Base-by-base conservation (phyloP, 2,113 vertebrate genomes). In the Ophiodon elongatus region DNA sequence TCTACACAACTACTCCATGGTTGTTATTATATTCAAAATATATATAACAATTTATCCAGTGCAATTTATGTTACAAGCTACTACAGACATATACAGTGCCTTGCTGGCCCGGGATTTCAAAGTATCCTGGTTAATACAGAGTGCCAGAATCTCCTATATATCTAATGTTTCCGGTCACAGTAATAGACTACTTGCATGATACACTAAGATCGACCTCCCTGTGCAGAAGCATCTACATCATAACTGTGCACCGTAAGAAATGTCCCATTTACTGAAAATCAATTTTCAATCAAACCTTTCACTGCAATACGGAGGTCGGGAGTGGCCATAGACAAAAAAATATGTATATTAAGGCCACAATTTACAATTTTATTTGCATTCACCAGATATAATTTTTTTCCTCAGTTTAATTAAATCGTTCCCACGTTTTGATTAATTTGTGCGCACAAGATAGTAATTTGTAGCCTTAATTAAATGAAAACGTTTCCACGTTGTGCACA, bases 261-360 rank as follows among this genome's bases (percentile, higher is more conserved):
- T 73, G 57, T 45, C 17, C 50, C 27, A n/a, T 69, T 45, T 21
- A 75, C 43, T 39, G 52, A 35, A 73, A 89, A 87, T 83, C 62
- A 14, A 76, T 80, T 68, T 67, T 82, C 23, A 43, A 64, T 78
- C 33, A 80, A 64, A 79, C 14, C 35, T 56, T 76, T 67, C 47
- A 70, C 2, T 1, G 4, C 43, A 59, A 21, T 27, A 57, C 11
- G n/a, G n/a, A 25, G 54, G n/a, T 25, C 54, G 14, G 54, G n/a
- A 25, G 54, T 56, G 54, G 23, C 23, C 54, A 56, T 27, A 59
- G 56, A 59, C 25, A 59, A 29, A 59, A 29, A 15, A 6, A 29
- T 6, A 27, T 14, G 13, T 59, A 29, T 59, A 59, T 29, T 59
- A 13, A 57, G 56, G 56, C 56, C 56, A 57, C 56, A 57, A 57